Conservation (phyloP, 2,113 vertebrate species). For the Varanus komodoensis region DNA sequence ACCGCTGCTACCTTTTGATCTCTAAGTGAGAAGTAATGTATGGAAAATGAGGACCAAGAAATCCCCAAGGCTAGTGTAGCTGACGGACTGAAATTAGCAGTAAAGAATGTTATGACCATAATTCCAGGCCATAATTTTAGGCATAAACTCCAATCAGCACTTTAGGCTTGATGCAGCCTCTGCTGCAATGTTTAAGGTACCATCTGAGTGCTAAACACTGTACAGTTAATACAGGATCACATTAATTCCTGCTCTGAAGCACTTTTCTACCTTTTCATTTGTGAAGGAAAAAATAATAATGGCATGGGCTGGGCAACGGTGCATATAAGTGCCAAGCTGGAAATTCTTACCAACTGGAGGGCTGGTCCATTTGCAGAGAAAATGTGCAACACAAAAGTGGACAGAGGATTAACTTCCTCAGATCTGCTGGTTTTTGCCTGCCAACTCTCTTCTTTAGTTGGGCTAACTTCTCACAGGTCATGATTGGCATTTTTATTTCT, state of each 20-base stretch:
- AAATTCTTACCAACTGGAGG: not conserved
- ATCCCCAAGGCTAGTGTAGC: not conserved
- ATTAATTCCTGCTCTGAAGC: not conserved
- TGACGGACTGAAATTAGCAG: not conserved
- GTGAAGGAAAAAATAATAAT: not conserved
- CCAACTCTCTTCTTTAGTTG: not conserved
- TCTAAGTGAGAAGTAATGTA: not conserved
- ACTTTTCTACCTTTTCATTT: not conserved
- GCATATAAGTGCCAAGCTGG: not conserved
- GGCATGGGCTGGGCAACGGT: not conserved
- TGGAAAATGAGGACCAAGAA: not conserved
- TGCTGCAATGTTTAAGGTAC: not conserved
- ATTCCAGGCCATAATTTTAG: not conserved
- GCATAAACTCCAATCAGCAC: not conserved
- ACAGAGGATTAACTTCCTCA: not conserved
- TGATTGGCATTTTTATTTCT: not conserved
- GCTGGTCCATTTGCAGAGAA: too few relatives aligned
- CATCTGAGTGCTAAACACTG: not conserved
- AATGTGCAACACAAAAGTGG: too few relatives aligned
- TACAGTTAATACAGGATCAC: not conserved
- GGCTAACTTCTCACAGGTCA: not conserved
- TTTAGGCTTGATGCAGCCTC: not conserved
- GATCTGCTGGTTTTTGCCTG: not conserved
- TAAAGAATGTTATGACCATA: not conserved
- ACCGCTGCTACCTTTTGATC: not conserved